A percentile compares a stretch with the other conserved stretches of the same genome.
Evolutionary conservation across 2,797 vertebrate species (phyloP).

Genomic region (Acanthurus tractus): DNA sequence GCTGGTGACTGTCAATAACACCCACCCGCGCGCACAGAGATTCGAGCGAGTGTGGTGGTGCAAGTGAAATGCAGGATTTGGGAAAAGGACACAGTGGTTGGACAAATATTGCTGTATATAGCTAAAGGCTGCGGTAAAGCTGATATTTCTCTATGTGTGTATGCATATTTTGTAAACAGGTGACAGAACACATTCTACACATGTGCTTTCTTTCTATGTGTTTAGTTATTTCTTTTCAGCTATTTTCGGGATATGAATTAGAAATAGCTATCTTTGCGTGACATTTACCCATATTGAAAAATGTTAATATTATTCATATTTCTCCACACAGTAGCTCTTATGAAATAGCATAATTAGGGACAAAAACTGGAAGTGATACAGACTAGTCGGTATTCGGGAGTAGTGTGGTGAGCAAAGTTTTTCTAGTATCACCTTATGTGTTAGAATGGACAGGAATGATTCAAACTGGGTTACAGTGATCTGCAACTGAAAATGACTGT

Average conservation of each 20-base stretch:
- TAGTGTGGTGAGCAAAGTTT: neutral
- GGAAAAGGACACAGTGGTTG: slow-evolving; percentile 55
- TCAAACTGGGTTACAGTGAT: no score
- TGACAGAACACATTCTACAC: neutral
- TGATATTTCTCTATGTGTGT: slow-evolving; percentile 13
- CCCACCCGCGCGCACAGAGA: slow-evolving; percentile 23
- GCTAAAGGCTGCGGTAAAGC: slow-evolving; percentile 24
- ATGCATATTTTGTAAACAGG: neutral
- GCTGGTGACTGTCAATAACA: slow-evolving; percentile 68
- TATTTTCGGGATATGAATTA: slow-evolving; percentile 10
- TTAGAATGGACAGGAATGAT: no score
- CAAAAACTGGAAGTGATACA: neutral
- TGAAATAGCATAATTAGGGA: neutral
- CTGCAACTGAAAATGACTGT: no score
- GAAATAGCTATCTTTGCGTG: slow-evolving; percentile 5
- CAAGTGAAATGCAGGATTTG: slow-evolving; percentile 66
- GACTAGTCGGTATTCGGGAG: neutral
- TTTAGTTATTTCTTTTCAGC: slow-evolving; percentile 2
- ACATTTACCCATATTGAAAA: slow-evolving; percentile 1
- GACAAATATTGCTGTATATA: slow-evolving; percentile 51
- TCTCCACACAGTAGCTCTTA: neutral
- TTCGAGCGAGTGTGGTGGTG: slow-evolving; percentile 51
- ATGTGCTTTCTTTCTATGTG: slow-evolving; percentile 8
- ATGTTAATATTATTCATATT: neutral
- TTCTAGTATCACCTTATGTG: no score